These are phyloP conservation scores for Paramormyrops kingsleyae DNA, from an alignment of 2,113 vertebrate genomes.

Conservation along the genomic window DNA sequence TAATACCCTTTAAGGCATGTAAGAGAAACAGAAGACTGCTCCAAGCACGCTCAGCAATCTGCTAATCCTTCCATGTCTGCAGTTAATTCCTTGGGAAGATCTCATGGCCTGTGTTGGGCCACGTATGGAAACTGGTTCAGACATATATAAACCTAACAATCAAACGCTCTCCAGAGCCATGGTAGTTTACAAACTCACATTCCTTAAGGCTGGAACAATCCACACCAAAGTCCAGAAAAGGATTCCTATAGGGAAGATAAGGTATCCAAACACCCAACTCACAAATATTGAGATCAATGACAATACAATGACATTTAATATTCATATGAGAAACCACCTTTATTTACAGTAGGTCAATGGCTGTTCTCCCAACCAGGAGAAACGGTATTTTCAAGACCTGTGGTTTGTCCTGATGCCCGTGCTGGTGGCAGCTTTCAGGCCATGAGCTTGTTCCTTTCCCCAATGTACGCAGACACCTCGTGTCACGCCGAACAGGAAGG, in stretches of 20 bases:
- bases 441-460: neutral
- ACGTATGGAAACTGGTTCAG: neutral
- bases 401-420: neutral
- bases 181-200: neutral
- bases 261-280: neutral
- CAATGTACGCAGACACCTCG: no score
- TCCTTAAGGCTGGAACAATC: neutral
- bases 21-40: neutral
- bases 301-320: neutral
- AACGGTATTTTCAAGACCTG: neutral
- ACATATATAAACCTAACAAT: neutral
- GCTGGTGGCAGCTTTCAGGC: neutral
- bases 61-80: neutral
- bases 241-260: neutral
- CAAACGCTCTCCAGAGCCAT: neutral
- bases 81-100: neutral
- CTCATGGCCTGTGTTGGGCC: neutral
- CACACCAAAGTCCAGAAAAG: neutral
- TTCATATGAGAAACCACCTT: neutral
- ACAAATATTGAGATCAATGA: neutral
- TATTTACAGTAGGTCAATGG: neutral
- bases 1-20: neutral
- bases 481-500: slow-evolving; percentile 2
- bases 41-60: neutral
- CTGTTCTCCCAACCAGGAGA: neutral